Base-by-base conservation (phyloP, 2,888 invertebrate genomes). In the Leucophenga montana region DNA sequence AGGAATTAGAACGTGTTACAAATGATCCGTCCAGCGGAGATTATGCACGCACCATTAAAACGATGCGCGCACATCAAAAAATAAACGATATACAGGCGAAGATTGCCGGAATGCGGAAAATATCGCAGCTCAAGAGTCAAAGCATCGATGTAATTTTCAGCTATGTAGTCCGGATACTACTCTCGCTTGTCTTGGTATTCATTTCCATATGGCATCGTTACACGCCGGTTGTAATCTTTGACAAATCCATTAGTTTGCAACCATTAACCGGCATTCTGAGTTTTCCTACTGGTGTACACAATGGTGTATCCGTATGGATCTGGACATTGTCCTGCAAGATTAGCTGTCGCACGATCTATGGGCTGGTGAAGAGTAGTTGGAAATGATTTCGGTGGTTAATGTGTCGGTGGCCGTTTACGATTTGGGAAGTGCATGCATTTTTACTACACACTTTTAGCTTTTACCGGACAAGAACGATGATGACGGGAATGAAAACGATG, bases 311-410 rank as follows among this genome's bases (percentile, higher is more conserved):
- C 0, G 89, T 90, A 68, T 91, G 90, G 67, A 88, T 89, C 71
- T 91, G 91, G 91, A 87, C 90, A 0, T 85, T 90, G 70, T 89
- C 90, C 13, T 90, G 89, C 79, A 89, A 90, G 77, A 86, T 89
- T 54, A 87, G 89, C 3, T 88, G 89, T 70, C 85, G 87, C 70
- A 75, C 84, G 56, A 67, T 88, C 14, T 80, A 85, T 11, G 73
- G 78, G 14, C 33, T 84, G 18, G 68, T 84, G 0, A 85, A 83
- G 50, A 74, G 77, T 14, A 14, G 31, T 39, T 16, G 61, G 39
- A 33, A 44, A 61, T 61, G 61, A 61, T 61, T 16, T 39, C 44
- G 1, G 44, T 44, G 61, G 44, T 50, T 50, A 5, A 3, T 3
- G 11, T 39, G 39, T 11, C 1, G 39, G 4, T 33, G 33, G 3